Evolutionary conservation across 2,797 vertebrate genomes (phyloP), one percentile per base, ranked within the genome.

Genomic region (Sebastes nivosus): DNA sequence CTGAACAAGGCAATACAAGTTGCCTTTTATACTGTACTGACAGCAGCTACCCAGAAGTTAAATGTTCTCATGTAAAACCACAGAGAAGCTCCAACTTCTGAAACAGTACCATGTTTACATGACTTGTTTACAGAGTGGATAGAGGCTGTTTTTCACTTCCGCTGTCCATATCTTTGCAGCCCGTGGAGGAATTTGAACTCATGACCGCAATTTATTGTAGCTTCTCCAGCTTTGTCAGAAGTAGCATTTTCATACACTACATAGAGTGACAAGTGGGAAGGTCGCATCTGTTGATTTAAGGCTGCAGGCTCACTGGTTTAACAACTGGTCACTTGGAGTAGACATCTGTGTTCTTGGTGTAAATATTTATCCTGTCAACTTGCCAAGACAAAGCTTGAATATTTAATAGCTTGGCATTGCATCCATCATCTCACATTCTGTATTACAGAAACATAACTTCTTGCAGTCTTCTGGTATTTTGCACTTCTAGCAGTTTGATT

Each of bases 121-220:
- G 14, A 2, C 4, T 50, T 89, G 85, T 85, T 87, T 87, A 87
- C 55, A 77, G 20, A 76, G 24, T 3, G 4, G 25, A 46, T 32
- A 77, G 58, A 1, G 54, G 10, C 55, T 72, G 42, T 66, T 79
- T 27, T 83, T 79, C 8, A 24, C 24, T 69, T 81, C 78, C n/a
- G 11, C 58, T 30, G 30, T 52, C 6, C 60, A 14, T 38, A 32
- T 76, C 16, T 58, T 42, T 79, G 2, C 18, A 25, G 27, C 16
- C 22, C 7, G 22, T 60, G 29, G 16, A 83, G 36, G 29, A 74
- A 80, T 88, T 64, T 75, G 14, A 82, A 68, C 72, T 68, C 6
- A 2, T 18, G 46, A 73, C 59, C 52, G 20, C 3, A 20, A 27
- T 32, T 20, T 1, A 69, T 20, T n/a, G 4, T 9, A 34, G 34